These are phyloP conservation scores for Laupala kohalensis DNA, from an alignment of 1,140 invertebrate genomes.

Conservation along the genomic window DNA sequence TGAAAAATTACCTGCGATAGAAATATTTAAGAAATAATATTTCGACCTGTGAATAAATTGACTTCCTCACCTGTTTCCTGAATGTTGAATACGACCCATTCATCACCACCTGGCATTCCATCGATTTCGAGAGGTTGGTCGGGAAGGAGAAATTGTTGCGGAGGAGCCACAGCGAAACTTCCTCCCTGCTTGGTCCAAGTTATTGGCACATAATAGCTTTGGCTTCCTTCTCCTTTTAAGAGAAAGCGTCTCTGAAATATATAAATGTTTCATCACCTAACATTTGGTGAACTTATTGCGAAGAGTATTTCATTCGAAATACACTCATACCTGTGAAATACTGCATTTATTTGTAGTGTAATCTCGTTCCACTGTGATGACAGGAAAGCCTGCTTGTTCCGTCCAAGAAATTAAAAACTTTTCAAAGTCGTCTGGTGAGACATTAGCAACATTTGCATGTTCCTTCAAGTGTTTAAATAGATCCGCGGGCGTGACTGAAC, in stretches of 20 bases:
- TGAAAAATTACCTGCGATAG: too few species aligned
- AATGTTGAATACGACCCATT: conserved; percentile 58
- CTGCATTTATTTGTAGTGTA: neutral
- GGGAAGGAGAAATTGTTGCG: neutral
- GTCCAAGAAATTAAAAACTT: neutral
- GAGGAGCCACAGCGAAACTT: neutral
- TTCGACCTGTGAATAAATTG: neutral
- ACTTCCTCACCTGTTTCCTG: conserved; percentile 40
- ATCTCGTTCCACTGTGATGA: neutral
- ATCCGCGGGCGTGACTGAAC: conserved; percentile 53
- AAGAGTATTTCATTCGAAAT: too few species aligned
- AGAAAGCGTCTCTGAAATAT: conserved; percentile 34
- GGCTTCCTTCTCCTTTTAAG: conserved; percentile 16
- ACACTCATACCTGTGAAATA: neutral
- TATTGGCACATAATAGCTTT: neutral
- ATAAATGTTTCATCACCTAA: neutral
- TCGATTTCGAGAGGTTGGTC: neutral
- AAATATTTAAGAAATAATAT: neutral
- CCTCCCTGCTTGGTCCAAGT: neutral
- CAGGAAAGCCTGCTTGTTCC: neutral
- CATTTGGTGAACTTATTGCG: neutral
- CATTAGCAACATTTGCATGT: conserved; percentile 25
- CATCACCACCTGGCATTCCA: conserved; percentile 22
- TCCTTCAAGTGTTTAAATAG: conserved; percentile 50
- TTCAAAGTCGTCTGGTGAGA: conserved; percentile 31